Conservation (phyloP, 2,113 vertebrate genomes). For the Lophochroa leadbeateri region DNA sequence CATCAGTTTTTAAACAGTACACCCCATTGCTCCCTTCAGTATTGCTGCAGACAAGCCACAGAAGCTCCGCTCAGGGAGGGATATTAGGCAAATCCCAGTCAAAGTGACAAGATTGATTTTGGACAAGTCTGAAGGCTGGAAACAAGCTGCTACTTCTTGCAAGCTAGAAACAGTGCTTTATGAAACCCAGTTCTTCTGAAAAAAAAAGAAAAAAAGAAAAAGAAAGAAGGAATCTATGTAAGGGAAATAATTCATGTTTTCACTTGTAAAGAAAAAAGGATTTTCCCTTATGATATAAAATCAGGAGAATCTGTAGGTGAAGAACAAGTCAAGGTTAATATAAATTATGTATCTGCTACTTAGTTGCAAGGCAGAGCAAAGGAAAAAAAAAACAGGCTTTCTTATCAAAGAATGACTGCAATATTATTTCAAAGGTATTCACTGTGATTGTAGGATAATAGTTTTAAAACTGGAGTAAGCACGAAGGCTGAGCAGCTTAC, state of each 20-base stretch:
- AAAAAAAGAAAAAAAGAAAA: not conserved
- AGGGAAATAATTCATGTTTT: conserved; percentile 45
- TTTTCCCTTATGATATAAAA: conserved; percentile 55
- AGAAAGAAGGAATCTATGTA: not conserved
- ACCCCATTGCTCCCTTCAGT: not conserved
- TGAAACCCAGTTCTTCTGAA: not conserved
- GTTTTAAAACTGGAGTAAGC: conserved; percentile 47
- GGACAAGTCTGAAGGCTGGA: conserved; percentile 13
- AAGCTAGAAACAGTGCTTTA: not conserved
- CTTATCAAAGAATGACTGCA: conserved; percentile 54
- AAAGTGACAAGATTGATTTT: conserved; percentile 44
- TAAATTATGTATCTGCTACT: conserved; percentile 67
- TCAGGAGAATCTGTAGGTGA: conserved; percentile 47
- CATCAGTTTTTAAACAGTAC: not conserved
- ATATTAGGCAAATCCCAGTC: conserved; percentile 10
- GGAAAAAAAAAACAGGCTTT: not conserved
- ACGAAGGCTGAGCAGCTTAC: conserved; percentile 26
- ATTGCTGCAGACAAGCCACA: not conserved
- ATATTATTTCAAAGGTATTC: conserved; percentile 66
- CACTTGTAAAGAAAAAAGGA: conserved; percentile 32
- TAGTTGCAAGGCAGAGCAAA: conserved; percentile 31
- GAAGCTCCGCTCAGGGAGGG: not conserved
- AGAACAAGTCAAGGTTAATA: conserved; percentile 69
- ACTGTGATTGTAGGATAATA: conserved; percentile 41
- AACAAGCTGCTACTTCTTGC: not conserved